These are phyloP conservation scores for Agriopis leucophaearia DNA, from an alignment of 2,888 invertebrate genomes.

Conservation along the genomic window DNA sequence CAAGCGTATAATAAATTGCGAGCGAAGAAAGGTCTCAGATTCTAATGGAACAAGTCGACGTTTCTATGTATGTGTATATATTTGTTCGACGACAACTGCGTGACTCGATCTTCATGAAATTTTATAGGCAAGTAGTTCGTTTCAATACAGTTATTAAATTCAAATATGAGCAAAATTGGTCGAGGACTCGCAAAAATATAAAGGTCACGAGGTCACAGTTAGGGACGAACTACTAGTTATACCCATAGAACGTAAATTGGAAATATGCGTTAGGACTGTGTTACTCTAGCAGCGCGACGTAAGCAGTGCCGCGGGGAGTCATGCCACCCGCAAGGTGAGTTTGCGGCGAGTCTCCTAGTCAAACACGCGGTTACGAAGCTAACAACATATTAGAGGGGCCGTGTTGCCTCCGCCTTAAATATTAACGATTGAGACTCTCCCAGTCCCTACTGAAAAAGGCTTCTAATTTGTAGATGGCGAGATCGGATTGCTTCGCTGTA, in stretches of 20 bases:
- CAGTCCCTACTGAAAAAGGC: constrained; percentile 64
- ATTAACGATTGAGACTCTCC: constrained; percentile 68
- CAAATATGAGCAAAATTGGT: too few relatives aligned
- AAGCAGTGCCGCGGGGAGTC: constrained; percentile 8
- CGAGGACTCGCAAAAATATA: too few relatives aligned
- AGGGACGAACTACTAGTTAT: too few relatives aligned
- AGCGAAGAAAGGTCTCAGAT: too few relatives aligned
- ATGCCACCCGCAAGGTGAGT: constrained; percentile 22
- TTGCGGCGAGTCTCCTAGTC: constrained; percentile 50
- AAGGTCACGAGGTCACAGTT: too few relatives aligned
- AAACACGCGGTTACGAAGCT: constrained; percentile 65
- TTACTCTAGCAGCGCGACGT: not conserved
- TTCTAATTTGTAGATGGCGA: constrained; percentile 79
- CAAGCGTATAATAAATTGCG: too few relatives aligned
- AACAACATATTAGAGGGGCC: constrained; percentile 78
- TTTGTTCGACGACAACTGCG: too few relatives aligned
- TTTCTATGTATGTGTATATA: too few relatives aligned
- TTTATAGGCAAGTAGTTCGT: too few relatives aligned
- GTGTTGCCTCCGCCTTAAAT: constrained; percentile 74
- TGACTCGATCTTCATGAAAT: too few relatives aligned
- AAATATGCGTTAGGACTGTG: not conserved
- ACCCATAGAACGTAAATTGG: not conserved
- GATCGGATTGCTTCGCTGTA: constrained; percentile 64
- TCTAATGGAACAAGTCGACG: too few relatives aligned
- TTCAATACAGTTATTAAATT: too few relatives aligned